Percentiles rank a stretch among this genome's conserved stretches.
Evolutionary conservation across 2,888 invertebrate genomes (phyloP).

Genomic region (Ganaspis brasiliensis): DNA sequence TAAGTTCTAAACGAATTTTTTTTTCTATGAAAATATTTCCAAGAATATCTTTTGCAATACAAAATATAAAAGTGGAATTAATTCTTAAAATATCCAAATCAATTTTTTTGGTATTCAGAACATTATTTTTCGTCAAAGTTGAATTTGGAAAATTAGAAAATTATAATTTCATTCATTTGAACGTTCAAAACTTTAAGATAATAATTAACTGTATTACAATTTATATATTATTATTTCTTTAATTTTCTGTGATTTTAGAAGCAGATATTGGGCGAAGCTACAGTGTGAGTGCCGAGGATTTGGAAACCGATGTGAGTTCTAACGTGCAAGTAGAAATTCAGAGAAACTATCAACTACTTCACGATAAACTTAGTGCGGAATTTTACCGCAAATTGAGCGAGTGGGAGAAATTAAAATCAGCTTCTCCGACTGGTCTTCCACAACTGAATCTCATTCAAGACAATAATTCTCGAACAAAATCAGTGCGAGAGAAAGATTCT

Average conservation of each 20-base stretch:
- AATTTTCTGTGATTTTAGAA: constrained; percentile 47
- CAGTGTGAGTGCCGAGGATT: constrained; percentile 71
- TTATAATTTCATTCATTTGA: too few relatives aligned
- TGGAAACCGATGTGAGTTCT: constrained; percentile 61
- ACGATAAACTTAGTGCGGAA: constrained; percentile 87
- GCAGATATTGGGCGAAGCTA: constrained; percentile 65
- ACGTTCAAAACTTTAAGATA: too few relatives aligned
- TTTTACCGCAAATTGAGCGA: constrained; percentile 88
- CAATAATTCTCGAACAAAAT: constrained; percentile 59
- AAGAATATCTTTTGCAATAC: too few relatives aligned
- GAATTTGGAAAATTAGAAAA: too few relatives aligned
- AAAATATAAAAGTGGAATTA: too few relatives aligned
- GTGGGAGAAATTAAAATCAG: constrained; percentile 81
- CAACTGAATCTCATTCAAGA: constrained; percentile 57
- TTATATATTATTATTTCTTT: neutral
- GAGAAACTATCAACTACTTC: constrained; percentile 87
- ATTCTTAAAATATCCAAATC: too few relatives aligned
- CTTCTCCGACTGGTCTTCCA: constrained; percentile 54
- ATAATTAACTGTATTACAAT: too few relatives aligned
- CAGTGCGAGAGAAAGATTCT: constrained; percentile 61
- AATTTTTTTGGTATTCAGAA: too few relatives aligned
- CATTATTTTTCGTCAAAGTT: too few relatives aligned
- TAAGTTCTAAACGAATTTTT: too few relatives aligned
- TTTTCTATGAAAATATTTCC: too few relatives aligned
- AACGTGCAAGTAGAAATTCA: constrained; percentile 86